Conservation (phyloP, 1,140 invertebrate species). For the Ceratosolen fusciceps region DNA sequence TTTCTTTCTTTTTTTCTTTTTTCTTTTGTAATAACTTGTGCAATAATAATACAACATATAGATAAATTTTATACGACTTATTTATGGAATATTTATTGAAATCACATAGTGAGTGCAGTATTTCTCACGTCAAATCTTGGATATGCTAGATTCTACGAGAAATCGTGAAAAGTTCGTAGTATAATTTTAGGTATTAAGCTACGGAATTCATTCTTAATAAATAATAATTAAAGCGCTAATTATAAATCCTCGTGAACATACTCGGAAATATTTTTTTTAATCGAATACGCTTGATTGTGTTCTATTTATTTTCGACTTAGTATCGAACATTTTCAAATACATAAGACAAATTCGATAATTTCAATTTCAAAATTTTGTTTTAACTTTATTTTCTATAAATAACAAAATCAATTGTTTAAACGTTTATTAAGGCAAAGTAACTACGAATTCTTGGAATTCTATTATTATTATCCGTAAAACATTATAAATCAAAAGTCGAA, state of each 20-base stretch:
- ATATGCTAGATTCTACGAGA: constrained; percentile 30
- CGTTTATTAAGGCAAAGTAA: constrained; percentile 29
- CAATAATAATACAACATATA: constrained; percentile 15
- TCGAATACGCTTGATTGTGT: neutral
- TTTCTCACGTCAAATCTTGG: neutral
- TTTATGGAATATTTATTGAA: neutral
- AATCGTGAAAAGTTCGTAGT: neutral
- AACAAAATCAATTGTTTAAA: too few relatives aligned
- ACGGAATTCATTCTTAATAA: neutral
- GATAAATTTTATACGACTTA: neutral
- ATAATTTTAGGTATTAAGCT: neutral
- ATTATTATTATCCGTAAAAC: too few relatives aligned
- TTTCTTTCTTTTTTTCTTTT: too few relatives aligned
- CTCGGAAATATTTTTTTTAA: neutral
- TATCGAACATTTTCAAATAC: constrained; percentile 35
- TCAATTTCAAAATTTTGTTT: too few relatives aligned
- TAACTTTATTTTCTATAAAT: constrained; percentile 28
- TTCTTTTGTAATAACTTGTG: too few relatives aligned
- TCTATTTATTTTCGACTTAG: constrained; percentile 1
- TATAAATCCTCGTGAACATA: neutral
- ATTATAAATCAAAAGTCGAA: too few relatives aligned
- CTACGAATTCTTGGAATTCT: constrained; percentile 4
- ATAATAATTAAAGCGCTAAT: neutral
- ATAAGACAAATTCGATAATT: too few relatives aligned
- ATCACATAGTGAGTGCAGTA: neutral